Percentiles rank a stretch among this genome's conserved stretches.
phyloP scores from a whole-genome alignment of 2,113 vertebrate species.

The Apodemus sylvaticus region DNA sequence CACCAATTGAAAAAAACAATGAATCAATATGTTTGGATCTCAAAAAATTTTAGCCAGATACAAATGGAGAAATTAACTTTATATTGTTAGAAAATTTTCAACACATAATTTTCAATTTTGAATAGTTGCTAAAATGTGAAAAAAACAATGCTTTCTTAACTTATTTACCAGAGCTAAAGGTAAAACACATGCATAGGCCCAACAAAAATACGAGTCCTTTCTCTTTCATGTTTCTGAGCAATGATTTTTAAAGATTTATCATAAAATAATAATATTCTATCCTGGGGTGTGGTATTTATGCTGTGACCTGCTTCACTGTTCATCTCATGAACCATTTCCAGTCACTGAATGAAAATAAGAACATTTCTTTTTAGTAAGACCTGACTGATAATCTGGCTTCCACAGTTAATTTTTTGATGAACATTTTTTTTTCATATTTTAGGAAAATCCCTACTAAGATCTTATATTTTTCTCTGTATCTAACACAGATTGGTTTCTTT shows the following conservation, averaged over 20 bases:
- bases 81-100: constrained; percentile 3
- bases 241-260: constrained; percentile 12
- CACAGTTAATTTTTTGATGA: background rate
- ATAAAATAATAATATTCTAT: constrained; percentile 5
- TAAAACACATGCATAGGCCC: background rate
- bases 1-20: background rate
- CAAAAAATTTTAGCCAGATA: constrained; percentile 27
- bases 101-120: background rate
- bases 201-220: background rate
- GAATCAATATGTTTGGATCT: background rate
- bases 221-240: background rate
- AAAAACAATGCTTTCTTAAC: background rate
- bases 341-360: constrained; percentile 12
- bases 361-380: background rate
- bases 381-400: background rate
- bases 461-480: background rate
- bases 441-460: background rate
- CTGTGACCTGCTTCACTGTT: background rate
- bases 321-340: background rate
- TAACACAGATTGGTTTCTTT: constrained; percentile 16
- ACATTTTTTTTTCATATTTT: background rate
- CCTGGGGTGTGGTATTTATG: background rate
- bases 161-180: background rate
- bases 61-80: background rate
- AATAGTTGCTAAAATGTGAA: background rate